A percentile compares a stretch with the other conserved stretches of the same genome.
Evolutionary conservation across 2,113 vertebrate genomes (phyloP).

Genomic region (Suncus etruscus): DNA sequence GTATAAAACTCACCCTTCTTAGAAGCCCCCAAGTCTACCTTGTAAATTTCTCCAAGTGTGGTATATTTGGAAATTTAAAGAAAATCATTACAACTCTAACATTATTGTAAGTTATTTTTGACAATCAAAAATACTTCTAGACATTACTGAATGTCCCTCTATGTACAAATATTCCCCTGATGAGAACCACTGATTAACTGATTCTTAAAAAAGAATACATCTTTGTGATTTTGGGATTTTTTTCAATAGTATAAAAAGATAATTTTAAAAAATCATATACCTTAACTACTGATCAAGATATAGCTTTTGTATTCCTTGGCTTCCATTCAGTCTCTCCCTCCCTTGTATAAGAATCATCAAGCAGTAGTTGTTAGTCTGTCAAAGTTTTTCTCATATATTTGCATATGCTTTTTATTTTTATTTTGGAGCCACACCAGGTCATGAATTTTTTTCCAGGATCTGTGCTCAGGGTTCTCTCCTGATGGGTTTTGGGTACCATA

Average conservation of each 20-base stretch:
- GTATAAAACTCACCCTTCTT: background rate
- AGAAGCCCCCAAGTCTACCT: background rate
- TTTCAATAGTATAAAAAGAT: conserved; percentile 74
- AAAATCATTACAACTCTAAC: conserved; percentile 53
- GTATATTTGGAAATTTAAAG: conserved; percentile 30
- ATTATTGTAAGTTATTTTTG: conserved; percentile 75
- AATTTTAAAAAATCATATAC: conserved; percentile 73
- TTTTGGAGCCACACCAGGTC: no score
- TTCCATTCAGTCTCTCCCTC: conserved; percentile 16
- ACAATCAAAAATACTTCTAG: conserved; percentile 61
- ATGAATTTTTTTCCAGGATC: no score
- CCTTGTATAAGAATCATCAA: background rate
- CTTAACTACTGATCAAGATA: conserved; percentile 40
- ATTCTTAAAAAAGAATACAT: conserved; percentile 28
- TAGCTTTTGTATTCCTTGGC: conserved; percentile 49
- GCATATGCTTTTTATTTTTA: no score
- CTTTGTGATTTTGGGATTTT: conserved; percentile 61
- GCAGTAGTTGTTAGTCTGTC: conserved; percentile 32
- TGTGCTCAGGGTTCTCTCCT: no score
- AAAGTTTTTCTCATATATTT: conserved; percentile 12
- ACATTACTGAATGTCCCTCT: conserved; percentile 51
- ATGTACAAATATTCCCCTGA: background rate
- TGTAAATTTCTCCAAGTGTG: background rate
- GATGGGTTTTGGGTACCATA: no score
- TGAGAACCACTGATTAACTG: conserved; percentile 32